A percentile compares a stretch with the other conserved stretches of the same genome.
Conservation (phyloP, 2,888 invertebrate genomes). For the Trichopoda pennipes region DNA sequence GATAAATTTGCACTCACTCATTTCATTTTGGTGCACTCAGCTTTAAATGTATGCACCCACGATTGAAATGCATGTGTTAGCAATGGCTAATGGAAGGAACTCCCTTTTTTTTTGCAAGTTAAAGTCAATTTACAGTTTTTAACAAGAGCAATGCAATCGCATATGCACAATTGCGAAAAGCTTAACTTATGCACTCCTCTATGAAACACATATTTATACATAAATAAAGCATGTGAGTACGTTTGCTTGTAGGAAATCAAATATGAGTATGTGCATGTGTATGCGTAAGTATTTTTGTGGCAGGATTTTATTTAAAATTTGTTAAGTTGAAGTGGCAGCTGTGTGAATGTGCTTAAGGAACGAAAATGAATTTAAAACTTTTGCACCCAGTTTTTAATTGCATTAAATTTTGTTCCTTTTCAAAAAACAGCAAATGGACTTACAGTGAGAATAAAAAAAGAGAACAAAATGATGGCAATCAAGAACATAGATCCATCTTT, state of each 20-base stretch:
- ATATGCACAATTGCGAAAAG: slow-evolving; percentile 9
- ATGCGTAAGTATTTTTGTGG: not conserved
- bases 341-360: slow-evolving; percentile 20
- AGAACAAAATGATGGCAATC: too few species aligned
- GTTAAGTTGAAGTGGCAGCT: slow-evolving; percentile 5
- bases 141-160: not conserved
- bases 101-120: slow-evolving; percentile 23
- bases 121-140: slow-evolving; percentile 51
- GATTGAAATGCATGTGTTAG: not conserved
- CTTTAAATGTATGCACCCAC: slow-evolving; percentile 1
- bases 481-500: too few species aligned
- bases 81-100: slow-evolving; percentile 20
- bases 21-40: not conserved
- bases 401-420: slow-evolving; percentile 1
- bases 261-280: not conserved
- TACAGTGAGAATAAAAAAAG: not conserved
- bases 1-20: slow-evolving; percentile 6
- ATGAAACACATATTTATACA: not conserved
- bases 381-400: slow-evolving; percentile 11
- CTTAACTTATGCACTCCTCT: not conserved
- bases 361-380: slow-evolving; percentile 36
- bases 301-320: not conserved
- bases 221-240: not conserved
- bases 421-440: not conserved
- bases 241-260: not conserved